A percentile compares a stretch with the other conserved stretches of the same genome.
Conservation (phyloP, 2,888 invertebrate genomes). For the Electrophaes corylata region DNA sequence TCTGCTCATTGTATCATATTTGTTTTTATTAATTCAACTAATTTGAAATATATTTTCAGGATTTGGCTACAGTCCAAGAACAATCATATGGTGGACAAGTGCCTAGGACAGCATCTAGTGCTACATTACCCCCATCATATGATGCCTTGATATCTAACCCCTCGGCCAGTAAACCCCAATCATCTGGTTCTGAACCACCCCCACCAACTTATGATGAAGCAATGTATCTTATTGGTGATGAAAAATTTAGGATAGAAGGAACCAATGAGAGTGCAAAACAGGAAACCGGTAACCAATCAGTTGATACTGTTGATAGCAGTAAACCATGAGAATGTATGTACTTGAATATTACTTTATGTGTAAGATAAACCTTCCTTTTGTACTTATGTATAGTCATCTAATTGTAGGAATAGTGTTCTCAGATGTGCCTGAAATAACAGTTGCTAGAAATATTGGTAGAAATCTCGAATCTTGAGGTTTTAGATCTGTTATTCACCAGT, state of each 20-base stretch:
- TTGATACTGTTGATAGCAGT: slow-evolving; percentile 58
- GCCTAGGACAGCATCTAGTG: slow-evolving; percentile 83
- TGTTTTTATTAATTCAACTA: not conserved
- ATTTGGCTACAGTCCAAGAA: slow-evolving; percentile 83
- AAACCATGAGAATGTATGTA: slow-evolving; percentile 63
- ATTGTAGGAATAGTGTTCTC: slow-evolving; percentile 65
- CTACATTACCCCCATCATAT: slow-evolving; percentile 86
- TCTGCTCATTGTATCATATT: no score
- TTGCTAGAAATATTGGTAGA: slow-evolving; percentile 67
- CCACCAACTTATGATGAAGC: slow-evolving; percentile 88
- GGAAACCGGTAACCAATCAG: slow-evolving; percentile 66
- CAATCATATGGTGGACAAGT: slow-evolving; percentile 81
- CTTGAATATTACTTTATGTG: slow-evolving; percentile 52
- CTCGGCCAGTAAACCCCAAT: slow-evolving; percentile 69
- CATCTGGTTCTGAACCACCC: slow-evolving; percentile 82
- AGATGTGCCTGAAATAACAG: slow-evolving; percentile 77
- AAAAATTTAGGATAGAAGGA: slow-evolving; percentile 63
- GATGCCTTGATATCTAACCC: slow-evolving; percentile 82
- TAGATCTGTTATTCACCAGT: not conserved
- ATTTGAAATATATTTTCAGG: slow-evolving; percentile 59
- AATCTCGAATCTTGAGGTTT: slow-evolving; percentile 41
- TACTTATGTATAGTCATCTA: slow-evolving; percentile 75
- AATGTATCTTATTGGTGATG: slow-evolving; percentile 81
- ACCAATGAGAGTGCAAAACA: slow-evolving; percentile 67
- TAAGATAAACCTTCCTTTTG: slow-evolving; percentile 76